Evolutionary conservation across 2,113 vertebrate genomes (phyloP), one percentile per base, ranked within the genome.

Genomic region (Eurypyga helias): DNA sequence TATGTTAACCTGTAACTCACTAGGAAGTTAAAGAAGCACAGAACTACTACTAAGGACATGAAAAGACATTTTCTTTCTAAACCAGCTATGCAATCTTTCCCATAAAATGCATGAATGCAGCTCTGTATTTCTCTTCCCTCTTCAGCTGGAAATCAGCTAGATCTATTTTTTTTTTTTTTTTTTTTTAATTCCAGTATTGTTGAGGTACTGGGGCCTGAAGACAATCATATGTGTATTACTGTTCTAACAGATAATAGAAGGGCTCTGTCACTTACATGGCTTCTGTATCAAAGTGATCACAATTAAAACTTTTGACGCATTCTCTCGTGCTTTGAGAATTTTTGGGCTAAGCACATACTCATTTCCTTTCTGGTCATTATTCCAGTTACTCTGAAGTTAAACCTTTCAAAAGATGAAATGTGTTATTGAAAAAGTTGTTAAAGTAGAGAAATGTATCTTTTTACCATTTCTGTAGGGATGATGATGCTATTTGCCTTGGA

Each of bases 21-120:
- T 67, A 82, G 96, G 94, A 94, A 61, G 33, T 60, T 67, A 46
- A 51, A 91, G 96, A 97, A 95, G 90, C 97, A 97, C 97, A 97
- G 95, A 89, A 96, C 55, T 95, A 93, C 76, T 90, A 76, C 94
- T 83, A 95, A 97, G 95, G 94, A 97, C 94, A 81, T 66, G 65
- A 95, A 91, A 78, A 95, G 84, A 97, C 88, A 72, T 86, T 94
- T 96, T 97, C 62, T 91, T 96, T 97, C 88, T 97, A 83, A 98
- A 98, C 34, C 67, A 98, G 98, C 98, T 98, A 98, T 98, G 98
- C 98, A 99, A 98, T 98, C 97, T 98, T 97, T 97, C 90, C 97
- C 96, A 92, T 98, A 88, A 96, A 92, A 96, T 96, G 98, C 98
- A 99, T 97, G 98, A 95, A 96, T 96, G 91, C 88, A 91, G 69